Evolutionary conservation across 2,113 vertebrate species (phyloP), one percentile per base, ranked within the genome.

Genomic region (Centropristis striata): DNA sequence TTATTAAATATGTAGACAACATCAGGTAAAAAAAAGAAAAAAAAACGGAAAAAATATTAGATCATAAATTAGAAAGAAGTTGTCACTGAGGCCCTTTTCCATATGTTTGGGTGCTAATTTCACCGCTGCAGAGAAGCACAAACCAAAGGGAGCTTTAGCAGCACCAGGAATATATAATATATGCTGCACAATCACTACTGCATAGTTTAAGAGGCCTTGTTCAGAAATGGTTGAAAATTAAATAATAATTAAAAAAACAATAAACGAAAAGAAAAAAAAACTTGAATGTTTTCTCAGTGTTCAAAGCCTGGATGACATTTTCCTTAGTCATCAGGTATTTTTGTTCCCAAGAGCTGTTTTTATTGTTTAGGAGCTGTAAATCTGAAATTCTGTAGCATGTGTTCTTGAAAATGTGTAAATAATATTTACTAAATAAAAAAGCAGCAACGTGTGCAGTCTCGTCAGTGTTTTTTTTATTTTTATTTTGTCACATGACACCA

Each of bases 101-200:
- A 80, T 84, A 83, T 85, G 89, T 93, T 84, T 92, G 86, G 94
- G 94, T 95, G 94, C 93, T 95, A 93, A 86, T 83, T 87, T 90
- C 89, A 92, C 82, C 44, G 93, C 92, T 94, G 93, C 94, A 93
- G 81, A 94, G 73, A 94, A 95, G 94, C 94, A 95, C 94, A 95
- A 95, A 95, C 94, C 93, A 95, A 95, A 95, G 92, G 90, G 90
- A 92, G 91, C 88, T 93, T 91, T 82, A 87, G 92, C 92, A 94
- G 93, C 88, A 89, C 84, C 86, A 92, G 90, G 91, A 92, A 76
- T 91, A 85, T 85, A 86, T 85, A 65, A 75, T 60, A 88, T 84
- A 92, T 92, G 93, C 95, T 93, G 94, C 94, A 95, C 93, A 95
- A 93, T 94, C 92, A 94, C 92, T 90, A 91, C 79, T 88, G 93